Conservation (phyloP, 2,113 vertebrate species). For the Aramus guarauna region DNA sequence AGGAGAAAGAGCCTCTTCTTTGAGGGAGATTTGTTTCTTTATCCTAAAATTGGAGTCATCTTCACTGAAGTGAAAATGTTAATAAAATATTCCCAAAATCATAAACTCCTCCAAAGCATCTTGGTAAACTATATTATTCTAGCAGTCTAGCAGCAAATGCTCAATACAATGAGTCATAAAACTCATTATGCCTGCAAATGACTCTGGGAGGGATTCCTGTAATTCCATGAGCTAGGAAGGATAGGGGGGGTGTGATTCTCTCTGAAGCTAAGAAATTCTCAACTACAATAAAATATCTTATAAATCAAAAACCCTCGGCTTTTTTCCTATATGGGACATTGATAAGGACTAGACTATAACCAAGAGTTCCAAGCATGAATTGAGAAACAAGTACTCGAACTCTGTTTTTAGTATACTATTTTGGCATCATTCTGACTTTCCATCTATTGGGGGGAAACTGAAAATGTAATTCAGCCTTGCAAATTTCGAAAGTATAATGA, state of each 20-base stretch:
- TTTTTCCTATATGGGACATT: background rate
- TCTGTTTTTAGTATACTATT: background rate
- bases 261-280: background rate
- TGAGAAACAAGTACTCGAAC: background rate
- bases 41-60: background rate
- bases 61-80: background rate
- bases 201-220: background rate
- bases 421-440: background rate
- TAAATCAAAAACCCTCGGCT: accelerated
- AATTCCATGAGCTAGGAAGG: background rate
- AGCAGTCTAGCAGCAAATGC: background rate
- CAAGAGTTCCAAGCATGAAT: background rate
- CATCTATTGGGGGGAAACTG: accelerated
- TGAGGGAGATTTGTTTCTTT: background rate
- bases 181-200: background rate
- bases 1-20: accelerated
- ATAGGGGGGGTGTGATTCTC: accelerated
- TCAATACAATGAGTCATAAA: background rate
- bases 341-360: background rate
- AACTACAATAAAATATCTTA: background rate
- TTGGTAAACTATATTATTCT: background rate
- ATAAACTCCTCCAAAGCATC: background rate
- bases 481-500: background rate
- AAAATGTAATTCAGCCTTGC: background rate
- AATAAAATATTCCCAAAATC: background rate